phyloP scores from a whole-genome alignment of 2,113 vertebrate species.

The Sylvia atricapilla region DNA sequence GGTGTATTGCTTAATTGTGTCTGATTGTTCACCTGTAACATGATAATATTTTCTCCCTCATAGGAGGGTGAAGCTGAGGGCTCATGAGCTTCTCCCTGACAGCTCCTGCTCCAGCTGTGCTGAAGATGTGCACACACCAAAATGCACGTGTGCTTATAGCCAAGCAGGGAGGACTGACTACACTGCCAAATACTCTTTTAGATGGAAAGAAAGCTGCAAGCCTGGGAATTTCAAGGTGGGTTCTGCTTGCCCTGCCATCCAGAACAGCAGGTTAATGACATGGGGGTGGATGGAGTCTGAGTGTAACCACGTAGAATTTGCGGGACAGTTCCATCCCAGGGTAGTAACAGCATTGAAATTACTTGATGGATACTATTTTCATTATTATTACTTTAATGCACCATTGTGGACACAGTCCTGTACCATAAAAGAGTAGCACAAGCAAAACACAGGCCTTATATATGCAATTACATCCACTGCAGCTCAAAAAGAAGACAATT shows the following conservation, averaged over 20 bases:
- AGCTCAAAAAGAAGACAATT: conserved; percentile 40
- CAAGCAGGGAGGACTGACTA: not conserved
- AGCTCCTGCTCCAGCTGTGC: not conserved
- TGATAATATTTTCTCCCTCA: not conserved
- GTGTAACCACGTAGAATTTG: not conserved
- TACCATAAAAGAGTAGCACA: not conserved
- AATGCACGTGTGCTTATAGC: rapidly evolving
- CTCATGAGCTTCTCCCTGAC: not conserved
- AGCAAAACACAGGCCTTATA: conserved; percentile 23
- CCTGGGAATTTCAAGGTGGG: not conserved
- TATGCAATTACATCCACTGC: conserved; percentile 26
- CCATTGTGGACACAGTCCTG: not conserved
- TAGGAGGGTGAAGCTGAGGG: not conserved
- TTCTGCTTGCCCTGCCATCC: rapidly evolving
- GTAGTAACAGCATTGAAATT: not conserved
- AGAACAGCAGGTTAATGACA: not conserved
- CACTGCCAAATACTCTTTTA: not conserved
- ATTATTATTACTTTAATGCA: conserved; percentile 42
- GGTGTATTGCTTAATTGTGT: not conserved
- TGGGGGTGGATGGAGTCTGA: rapidly evolving
- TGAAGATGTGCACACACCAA: not conserved
- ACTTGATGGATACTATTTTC: conserved; percentile 47
- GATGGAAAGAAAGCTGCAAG: not conserved
- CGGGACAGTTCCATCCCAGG: not conserved
- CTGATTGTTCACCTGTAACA: not conserved